A percentile compares a stretch with the other conserved stretches of the same genome.
Conservation (phyloP, 1,140 invertebrate species). For the Mya arenaria region DNA sequence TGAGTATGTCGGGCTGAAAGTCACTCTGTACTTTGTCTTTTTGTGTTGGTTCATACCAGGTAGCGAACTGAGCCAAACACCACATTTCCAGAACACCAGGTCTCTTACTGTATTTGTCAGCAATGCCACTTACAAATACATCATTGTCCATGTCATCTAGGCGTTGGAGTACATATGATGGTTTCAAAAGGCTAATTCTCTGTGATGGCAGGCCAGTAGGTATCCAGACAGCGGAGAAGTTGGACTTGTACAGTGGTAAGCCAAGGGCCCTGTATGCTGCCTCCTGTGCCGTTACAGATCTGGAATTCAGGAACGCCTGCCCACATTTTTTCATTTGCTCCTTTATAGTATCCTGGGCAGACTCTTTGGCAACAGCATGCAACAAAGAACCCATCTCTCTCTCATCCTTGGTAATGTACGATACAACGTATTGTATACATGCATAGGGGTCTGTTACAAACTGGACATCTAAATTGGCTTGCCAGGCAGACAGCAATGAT, state of each 20-base stretch:
- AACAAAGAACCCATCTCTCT: slow-evolving; percentile 51
- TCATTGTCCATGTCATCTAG: slow-evolving; percentile 8
- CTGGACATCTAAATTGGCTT: slow-evolving; percentile 57
- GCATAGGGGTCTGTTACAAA: slow-evolving; percentile 55
- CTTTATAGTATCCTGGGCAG: neutral
- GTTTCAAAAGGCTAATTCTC: slow-evolving; percentile 35
- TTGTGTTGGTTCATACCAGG: neutral
- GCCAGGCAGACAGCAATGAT: slow-evolving; percentile 34
- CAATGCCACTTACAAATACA: slow-evolving; percentile 29
- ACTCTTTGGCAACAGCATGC: slow-evolving; percentile 21
- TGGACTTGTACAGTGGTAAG: slow-evolving; percentile 53
- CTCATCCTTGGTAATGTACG: slow-evolving; percentile 57
- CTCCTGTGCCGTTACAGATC: slow-evolving; percentile 61
- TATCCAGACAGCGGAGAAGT: slow-evolving; percentile 41
- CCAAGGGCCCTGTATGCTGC: slow-evolving; percentile 55
- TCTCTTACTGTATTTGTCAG: slow-evolving; percentile 47
- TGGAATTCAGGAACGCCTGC: slow-evolving; percentile 43
- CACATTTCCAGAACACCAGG: slow-evolving; percentile 10
- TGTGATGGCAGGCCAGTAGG: slow-evolving; percentile 46
- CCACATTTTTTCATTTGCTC: slow-evolving; percentile 40
- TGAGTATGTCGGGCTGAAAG: neutral
- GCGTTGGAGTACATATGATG: slow-evolving; percentile 12
- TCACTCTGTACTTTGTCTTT: neutral
- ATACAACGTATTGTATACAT: slow-evolving; percentile 55
- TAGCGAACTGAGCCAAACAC: slow-evolving; percentile 48